Evolutionary conservation across 2,797 vertebrate species (phyloP).

Genomic region (Pseudopleuronectes americanus): DNA sequence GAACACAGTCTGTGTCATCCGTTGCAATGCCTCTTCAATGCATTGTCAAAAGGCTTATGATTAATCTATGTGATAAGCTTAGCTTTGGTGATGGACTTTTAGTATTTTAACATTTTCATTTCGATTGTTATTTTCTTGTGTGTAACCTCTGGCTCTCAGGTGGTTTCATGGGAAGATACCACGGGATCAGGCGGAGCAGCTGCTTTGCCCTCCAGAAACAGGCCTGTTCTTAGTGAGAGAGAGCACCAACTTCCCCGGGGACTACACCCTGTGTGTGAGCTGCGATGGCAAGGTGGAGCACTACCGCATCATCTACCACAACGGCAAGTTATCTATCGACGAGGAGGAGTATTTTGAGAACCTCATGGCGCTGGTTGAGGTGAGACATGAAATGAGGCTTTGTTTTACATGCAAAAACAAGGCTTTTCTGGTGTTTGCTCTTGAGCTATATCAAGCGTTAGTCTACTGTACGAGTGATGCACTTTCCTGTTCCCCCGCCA

Average conservation of each 20-base stretch:
- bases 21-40: neutral
- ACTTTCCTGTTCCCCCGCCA: slow-evolving; percentile 31
- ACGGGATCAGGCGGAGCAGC: slow-evolving; percentile 89
- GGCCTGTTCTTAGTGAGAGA: slow-evolving; percentile 96
- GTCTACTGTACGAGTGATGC: slow-evolving; percentile 9
- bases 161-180: slow-evolving; percentile 99
- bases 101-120: too few species aligned
- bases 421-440: neutral
- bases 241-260: slow-evolving; percentile 98
- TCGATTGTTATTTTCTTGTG: neutral
- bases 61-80: neutral
- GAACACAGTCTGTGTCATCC: neutral
- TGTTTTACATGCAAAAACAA: slow-evolving; percentile 6
- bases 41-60: too few species aligned
- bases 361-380: slow-evolving; percentile 99
- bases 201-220: slow-evolving; percentile 91
- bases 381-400: slow-evolving; percentile 59
- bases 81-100: neutral
- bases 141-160: slow-evolving; percentile 70
- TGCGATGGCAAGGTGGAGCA: slow-evolving; percentile 98
- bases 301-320: slow-evolving; percentile 94
- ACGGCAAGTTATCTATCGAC: slow-evolving; percentile 95
- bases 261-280: slow-evolving; percentile 98
- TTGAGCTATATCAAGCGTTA: neutral
- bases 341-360: slow-evolving; percentile 96